phyloP scores from a whole-genome alignment of 2,797 vertebrate species.

The Falco novaeseelandiae region DNA sequence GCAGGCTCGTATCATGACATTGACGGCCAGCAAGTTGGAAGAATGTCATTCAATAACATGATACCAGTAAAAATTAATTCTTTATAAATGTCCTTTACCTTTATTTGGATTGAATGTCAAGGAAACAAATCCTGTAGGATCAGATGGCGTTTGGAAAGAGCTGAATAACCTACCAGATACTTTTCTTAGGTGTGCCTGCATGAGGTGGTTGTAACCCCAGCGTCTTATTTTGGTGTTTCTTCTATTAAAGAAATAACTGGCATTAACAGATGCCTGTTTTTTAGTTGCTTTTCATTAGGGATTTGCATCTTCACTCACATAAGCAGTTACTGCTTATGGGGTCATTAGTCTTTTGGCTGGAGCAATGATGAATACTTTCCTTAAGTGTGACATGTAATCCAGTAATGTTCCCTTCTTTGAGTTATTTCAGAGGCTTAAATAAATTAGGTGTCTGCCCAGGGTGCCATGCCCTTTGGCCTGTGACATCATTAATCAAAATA shows the following conservation, averaged over 20 bases:
- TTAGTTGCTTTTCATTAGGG: conserved; percentile 51
- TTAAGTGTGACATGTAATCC: conserved; percentile 85
- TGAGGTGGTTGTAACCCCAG: neutral
- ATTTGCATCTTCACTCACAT: conserved; percentile 56
- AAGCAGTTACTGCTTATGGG: conserved; percentile 53
- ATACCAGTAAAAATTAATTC: neutral
- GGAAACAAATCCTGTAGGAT: neutral
- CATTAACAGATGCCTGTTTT: neutral
- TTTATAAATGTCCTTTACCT: neutral
- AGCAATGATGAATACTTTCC: conserved; percentile 88
- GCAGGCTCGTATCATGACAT: neutral
- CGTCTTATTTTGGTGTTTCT: neutral
- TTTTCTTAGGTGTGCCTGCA: neutral
- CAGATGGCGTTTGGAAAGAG: neutral
- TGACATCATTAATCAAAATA: conserved; percentile 94
- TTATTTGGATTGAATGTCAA: neutral
- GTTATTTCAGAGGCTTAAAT: conserved; percentile 93
- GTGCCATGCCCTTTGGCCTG: conserved; percentile 88
- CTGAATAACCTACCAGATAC: neutral
- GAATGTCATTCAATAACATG: neutral
- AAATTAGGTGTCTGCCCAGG: conserved; percentile 96
- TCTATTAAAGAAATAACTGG: neutral
- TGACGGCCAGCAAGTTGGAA: neutral
- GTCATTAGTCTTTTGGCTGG: conserved; percentile 73
- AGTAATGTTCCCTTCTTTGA: conserved; percentile 85